Percentiles rank a stretch among this genome's conserved stretches.
Conservation (phyloP, 2,797 vertebrate genomes). For the Neomorphus geoffroyi region DNA sequence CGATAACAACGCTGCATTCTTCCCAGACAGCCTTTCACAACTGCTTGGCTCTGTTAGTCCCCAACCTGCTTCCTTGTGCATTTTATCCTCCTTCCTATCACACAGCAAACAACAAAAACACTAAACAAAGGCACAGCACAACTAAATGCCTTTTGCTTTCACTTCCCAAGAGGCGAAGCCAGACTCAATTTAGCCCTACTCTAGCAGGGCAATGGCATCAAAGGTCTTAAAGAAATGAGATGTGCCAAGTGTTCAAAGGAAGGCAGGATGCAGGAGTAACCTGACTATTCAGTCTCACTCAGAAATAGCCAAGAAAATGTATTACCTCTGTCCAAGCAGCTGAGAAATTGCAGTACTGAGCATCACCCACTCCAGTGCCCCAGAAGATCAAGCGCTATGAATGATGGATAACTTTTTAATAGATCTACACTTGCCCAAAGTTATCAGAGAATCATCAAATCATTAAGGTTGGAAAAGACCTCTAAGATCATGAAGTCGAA, state of each 20-base stretch:
- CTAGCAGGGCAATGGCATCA: background rate
- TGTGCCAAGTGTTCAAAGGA: background rate
- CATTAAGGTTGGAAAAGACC: too few species aligned
- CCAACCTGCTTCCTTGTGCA: background rate
- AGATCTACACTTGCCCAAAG: background rate
- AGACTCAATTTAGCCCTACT: background rate
- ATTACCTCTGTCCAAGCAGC: background rate
- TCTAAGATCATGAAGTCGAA: too few species aligned
- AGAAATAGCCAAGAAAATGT: background rate
- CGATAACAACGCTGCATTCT: accelerated
- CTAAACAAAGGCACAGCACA: background rate
- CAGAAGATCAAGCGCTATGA: background rate
- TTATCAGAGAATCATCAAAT: too few species aligned
- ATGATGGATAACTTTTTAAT: background rate
- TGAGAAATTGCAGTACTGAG: background rate
- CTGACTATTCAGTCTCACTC: background rate
- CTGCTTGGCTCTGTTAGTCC: background rate
- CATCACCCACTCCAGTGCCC: background rate
- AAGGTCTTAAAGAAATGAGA: background rate
- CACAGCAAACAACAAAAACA: background rate
- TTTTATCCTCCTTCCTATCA: background rate
- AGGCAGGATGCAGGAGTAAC: background rate
- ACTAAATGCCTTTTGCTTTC: background rate
- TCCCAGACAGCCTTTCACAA: background rate
- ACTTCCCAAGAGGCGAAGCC: background rate